Percentiles rank a stretch among this genome's conserved stretches.
These are phyloP conservation scores for Smithornis capensis DNA, from an alignment of 2,113 vertebrate species.

Conservation along the genomic window DNA sequence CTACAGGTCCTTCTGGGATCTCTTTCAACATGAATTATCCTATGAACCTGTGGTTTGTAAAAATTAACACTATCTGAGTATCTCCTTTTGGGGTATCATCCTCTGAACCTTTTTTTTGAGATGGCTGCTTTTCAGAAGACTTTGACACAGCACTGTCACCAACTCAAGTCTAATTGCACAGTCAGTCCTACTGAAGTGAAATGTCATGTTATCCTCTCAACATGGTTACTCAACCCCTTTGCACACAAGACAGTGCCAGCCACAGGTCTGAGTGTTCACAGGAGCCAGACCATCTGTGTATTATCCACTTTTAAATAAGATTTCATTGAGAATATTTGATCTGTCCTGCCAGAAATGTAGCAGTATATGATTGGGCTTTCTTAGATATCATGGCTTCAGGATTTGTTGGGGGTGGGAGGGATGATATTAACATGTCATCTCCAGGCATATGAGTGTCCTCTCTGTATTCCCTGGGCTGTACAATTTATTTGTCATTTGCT, in stretches of 20 bases:
- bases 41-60: neutral
- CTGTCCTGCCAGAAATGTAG: neutral
- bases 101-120: neutral
- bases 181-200: neutral
- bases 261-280: neutral
- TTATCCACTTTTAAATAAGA: neutral
- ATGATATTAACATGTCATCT: neutral
- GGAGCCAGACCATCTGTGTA: neutral
- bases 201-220: neutral
- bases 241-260: neutral
- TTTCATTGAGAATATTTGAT: neutral
- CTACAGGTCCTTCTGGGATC: neutral
- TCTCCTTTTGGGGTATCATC: neutral
- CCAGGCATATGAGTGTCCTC: neutral
- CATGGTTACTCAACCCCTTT: neutral
- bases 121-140: neutral
- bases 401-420: neutral
- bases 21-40: neutral
- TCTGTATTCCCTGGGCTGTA: neutral
- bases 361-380: neutral
- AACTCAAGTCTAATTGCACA: neutral
- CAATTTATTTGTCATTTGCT: neutral
- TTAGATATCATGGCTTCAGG: neutral
- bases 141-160: neutral
- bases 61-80: neutral